These are phyloP conservation scores for Hylaeus anthracinus DNA, from an alignment of 1,140 invertebrate genomes.

Conservation along the genomic window DNA sequence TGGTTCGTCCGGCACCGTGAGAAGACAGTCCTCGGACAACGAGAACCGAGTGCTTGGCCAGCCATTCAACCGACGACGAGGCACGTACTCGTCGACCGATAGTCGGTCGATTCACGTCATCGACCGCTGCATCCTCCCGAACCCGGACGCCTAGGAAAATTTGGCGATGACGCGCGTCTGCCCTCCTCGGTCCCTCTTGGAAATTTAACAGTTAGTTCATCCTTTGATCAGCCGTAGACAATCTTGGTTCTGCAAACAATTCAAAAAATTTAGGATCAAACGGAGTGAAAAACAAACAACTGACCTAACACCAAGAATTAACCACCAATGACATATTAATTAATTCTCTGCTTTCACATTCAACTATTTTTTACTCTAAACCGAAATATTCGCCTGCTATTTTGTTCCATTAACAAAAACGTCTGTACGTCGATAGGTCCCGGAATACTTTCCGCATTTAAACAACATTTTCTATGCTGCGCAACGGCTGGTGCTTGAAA, in stretches of 20 bases:
- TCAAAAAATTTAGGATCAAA: not conserved
- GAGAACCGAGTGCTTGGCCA: slow-evolving; percentile 22
- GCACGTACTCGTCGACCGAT: slow-evolving; percentile 46
- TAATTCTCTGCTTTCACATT: too few species aligned
- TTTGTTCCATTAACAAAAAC: too few species aligned
- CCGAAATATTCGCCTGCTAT: too few species aligned
- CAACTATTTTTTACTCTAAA: too few species aligned
- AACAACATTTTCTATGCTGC: too few species aligned
- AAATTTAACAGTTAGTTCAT: not conserved
- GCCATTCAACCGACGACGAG: slow-evolving; percentile 39
- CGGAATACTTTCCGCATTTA: too few species aligned
- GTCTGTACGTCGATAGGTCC: too few species aligned
- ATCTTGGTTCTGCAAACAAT: slow-evolving; percentile 10
- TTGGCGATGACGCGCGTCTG: slow-evolving; percentile 6
- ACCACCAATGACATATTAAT: too few species aligned
- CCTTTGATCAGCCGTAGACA: not conserved
- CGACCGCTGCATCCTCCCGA: slow-evolving; percentile 38
- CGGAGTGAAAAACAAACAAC: not conserved
- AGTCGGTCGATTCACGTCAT: slow-evolving; percentile 57
- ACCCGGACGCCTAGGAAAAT: slow-evolving; percentile 16
- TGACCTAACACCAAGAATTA: not conserved
- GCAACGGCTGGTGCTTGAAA: too few species aligned
- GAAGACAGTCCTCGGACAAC: slow-evolving; percentile 1
- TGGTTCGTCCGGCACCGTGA: not conserved
- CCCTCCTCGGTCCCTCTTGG: not conserved